Percentiles rank a stretch among this genome's conserved stretches.
These are phyloP conservation scores for Amblyopsis hoosieri DNA, from an alignment of 2,797 vertebrate genomes.

Conservation along the genomic window DNA sequence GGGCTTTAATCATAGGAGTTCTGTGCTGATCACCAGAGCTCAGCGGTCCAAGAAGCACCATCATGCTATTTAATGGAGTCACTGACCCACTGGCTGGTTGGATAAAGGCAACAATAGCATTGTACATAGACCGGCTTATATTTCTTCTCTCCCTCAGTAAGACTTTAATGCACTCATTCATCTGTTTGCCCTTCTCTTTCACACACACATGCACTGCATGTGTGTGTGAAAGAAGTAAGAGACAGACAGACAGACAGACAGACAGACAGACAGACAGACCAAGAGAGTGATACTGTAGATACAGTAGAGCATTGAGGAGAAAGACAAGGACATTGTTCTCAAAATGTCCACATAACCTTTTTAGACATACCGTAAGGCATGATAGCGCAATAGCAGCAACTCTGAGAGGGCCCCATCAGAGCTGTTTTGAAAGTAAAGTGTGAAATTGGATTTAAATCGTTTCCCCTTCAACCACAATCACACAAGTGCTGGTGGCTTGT, in stretches of 20 bases:
- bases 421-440: constrained; percentile 65
- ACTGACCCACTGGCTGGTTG: constrained; percentile 44
- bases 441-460: constrained; percentile 78
- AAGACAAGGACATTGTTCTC: neutral
- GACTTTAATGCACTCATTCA: neutral
- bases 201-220: no score
- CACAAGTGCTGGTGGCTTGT: constrained; percentile 63
- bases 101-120: constrained; percentile 25
- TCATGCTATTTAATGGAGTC: constrained; percentile 62
- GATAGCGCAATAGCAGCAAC: constrained; percentile 32
- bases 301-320: neutral
- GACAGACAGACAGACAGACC: no score
- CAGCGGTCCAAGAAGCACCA: constrained; percentile 42
- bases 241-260: no score
- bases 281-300: no score
- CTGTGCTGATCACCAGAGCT: constrained; percentile 53
- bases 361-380: neutral
- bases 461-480: constrained; percentile 58
- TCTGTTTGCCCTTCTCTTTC: neutral
- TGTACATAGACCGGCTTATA: constrained; percentile 1
- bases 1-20: constrained; percentile 63
- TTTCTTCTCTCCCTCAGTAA: neutral
- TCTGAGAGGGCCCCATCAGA: constrained; percentile 49
- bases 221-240: no score
- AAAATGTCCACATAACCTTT: neutral